These are phyloP conservation scores for Zosterops pallidus DNA, from an alignment of 2,113 vertebrate genomes.

Conservation along the genomic window DNA sequence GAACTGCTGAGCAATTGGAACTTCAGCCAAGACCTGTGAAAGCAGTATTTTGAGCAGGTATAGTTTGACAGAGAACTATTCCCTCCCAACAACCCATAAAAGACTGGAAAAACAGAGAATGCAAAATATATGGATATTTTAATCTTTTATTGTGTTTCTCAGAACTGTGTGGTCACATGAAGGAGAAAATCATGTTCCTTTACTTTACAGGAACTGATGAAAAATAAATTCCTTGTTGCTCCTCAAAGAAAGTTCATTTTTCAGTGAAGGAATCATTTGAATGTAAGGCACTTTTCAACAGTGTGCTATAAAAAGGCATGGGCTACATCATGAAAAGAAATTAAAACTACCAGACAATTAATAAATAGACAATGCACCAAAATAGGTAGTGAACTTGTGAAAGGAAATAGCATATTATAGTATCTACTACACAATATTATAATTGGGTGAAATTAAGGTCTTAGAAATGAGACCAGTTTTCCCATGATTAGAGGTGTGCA, in stretches of 20 bases:
- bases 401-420: not conserved
- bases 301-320: not conserved
- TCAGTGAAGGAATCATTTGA: not conserved
- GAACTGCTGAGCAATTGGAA: slow-evolving; percentile 19
- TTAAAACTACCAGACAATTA: not conserved
- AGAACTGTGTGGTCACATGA: not conserved
- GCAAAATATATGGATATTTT: not conserved
- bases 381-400: not conserved
- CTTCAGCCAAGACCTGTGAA: not conserved
- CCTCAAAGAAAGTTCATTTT: not conserved
- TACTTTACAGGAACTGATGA: not conserved
- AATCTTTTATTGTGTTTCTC: not conserved
- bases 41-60: not conserved
- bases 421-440: not conserved
- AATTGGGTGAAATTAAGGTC: not conserved
- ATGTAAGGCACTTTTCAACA: not conserved
- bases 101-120: not conserved
- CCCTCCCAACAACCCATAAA: not conserved
- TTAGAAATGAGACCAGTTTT: not conserved
- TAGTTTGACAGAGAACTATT: not conserved
- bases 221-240: not conserved
- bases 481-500: not conserved
- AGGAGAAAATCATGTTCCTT: not conserved
- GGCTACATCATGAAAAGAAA: not conserved
- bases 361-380: not conserved